Percentiles rank a stretch among this genome's conserved stretches.
Evolutionary conservation across 2,113 vertebrate species (phyloP).

Genomic region (Prunella himalayana): DNA sequence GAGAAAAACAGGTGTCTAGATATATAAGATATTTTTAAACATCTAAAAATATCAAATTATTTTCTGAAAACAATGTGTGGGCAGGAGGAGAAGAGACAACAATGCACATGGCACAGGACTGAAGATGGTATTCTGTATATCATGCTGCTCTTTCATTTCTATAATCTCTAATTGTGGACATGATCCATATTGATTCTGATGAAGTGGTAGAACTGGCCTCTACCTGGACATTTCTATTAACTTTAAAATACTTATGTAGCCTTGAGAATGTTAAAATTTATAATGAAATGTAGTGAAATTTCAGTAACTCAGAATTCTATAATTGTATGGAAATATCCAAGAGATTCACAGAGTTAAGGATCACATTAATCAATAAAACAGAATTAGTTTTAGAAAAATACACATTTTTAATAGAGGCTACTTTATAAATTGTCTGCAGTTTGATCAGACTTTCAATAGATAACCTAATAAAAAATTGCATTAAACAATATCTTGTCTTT

Average conservation of each 20-base stretch:
- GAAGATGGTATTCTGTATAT: neutral
- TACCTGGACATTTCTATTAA: neutral
- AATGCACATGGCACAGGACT: fast-evolving
- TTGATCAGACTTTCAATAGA: neutral
- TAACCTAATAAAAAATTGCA: neutral
- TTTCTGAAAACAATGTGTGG: fast-evolving
- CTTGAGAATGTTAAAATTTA: neutral
- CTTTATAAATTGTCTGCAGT: neutral
- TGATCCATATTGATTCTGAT: neutral
- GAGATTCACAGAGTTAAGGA: neutral
- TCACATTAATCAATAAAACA: neutral
- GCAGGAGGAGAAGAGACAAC: fast-evolving
- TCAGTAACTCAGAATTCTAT: neutral
- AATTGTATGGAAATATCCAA: neutral
- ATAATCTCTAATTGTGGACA: neutral
- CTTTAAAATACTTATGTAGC: neutral
- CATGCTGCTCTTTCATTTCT: neutral
- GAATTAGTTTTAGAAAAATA: neutral
- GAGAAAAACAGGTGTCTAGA: neutral
- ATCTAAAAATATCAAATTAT: neutral
- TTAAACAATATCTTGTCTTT: neutral
- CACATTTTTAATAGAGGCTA: neutral
- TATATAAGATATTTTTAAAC: neutral
- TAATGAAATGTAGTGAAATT: neutral
- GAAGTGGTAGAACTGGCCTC: neutral